phyloP scores from a whole-genome alignment of 2,888 invertebrate genomes.

The Latrodectus hesperus region DNA sequence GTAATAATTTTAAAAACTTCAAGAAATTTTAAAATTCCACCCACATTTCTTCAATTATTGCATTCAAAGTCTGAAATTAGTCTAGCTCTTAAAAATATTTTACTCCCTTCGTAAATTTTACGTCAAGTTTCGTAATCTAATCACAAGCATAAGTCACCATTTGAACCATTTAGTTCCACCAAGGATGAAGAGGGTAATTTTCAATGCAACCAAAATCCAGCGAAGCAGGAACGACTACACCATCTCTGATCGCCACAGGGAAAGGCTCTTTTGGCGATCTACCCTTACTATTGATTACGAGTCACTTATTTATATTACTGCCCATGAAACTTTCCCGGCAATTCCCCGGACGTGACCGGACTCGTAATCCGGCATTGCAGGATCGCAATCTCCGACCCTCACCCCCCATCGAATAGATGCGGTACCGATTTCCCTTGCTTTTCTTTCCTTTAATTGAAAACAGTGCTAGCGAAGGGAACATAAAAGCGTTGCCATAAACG shows the following conservation, averaged over 20 bases:
- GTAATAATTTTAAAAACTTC: too few relatives aligned
- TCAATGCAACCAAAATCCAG: not conserved
- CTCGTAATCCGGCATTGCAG: constrained; percentile 42
- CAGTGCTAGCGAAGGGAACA: constrained; percentile 23
- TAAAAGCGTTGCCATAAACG: constrained; percentile 7
- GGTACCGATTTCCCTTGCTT: constrained; percentile 33
- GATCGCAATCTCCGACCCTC: constrained; percentile 21
- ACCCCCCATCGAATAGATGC: constrained; percentile 43
- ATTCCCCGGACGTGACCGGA: constrained; percentile 60
- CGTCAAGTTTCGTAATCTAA: not conserved
- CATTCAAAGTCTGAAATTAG: too few relatives aligned
- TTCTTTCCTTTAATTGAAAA: constrained; percentile 65
- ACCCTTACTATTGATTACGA: constrained; percentile 54
- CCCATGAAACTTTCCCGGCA: constrained; percentile 65
- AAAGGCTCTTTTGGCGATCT: constrained; percentile 9
- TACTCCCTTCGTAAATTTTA: not conserved
- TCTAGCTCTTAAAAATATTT: too few relatives aligned
- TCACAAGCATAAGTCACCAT: not conserved
- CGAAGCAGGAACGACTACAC: not conserved
- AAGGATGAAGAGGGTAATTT: not conserved
- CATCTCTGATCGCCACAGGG: not conserved
- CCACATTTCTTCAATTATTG: too few relatives aligned
- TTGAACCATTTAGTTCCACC: not conserved
- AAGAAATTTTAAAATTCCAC: too few relatives aligned
- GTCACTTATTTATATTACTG: constrained; percentile 67